Base-by-base conservation (phyloP, 2,113 vertebrate species). In the Murina feae region DNA sequence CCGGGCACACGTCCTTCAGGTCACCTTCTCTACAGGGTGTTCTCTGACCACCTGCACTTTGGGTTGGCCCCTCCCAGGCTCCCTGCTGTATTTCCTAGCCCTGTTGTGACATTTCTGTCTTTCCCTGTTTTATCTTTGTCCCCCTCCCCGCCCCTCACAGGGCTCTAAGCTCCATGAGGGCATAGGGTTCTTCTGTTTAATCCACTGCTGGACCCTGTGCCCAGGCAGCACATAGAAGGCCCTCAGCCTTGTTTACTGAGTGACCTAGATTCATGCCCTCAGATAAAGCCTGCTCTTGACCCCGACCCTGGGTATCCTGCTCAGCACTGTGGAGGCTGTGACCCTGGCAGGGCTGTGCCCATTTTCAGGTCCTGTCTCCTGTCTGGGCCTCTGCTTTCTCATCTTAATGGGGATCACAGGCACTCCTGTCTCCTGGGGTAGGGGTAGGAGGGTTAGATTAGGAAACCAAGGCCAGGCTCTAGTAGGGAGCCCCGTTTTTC, bases 381-480 rank as follows among this genome's bases (percentile, higher is more conserved):
- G 35, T 79, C 32, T 3, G 32, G 30, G 42, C 71, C 23, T 35
- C 35, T 9, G 28, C 16, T 78, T 30, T 39, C 39, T 71, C 1
- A 5, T 14, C 74, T 58, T 51, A 37, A 65, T 20, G 53, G 44
- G 21, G 53, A 11, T 12, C 20, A 58, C 53, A 4, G 2, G 16
- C 11, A 16, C 17, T 44, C 23, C 17, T 1, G 7, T 32, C 25
- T 71, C 25, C 65, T 9, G 20, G 66, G 4, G 6, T 28, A 2
- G 23, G 76, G 30, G 10, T 3, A 8, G 75, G 51, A 49, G 35
- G 16, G 20, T 55, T 37, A 44, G n/a, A 42, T 17, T 6, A 4
- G 25, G 37, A 37, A 28, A 21, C 47, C 53, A 0, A 3, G 42
- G 35, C 1, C 0, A 25, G 39, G 6, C 20, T 44, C 0, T 5